Conservation (phyloP, 2,888 invertebrate genomes). For the Drosophila histrio region DNA sequence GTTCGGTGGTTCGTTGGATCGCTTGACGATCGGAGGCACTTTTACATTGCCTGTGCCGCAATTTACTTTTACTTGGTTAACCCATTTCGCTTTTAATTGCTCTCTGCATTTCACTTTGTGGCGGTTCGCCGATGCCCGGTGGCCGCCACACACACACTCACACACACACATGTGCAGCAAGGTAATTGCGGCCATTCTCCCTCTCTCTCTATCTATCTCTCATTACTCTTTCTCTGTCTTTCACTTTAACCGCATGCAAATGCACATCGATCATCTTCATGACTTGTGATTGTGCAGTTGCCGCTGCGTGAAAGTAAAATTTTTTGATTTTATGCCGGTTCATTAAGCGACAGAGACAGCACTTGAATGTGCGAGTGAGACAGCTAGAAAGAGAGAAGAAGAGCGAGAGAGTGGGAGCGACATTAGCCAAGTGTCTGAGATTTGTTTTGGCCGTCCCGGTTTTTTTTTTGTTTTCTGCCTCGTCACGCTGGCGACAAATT, state of each 20-base stretch:
- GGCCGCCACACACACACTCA: neutral
- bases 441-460: constrained; percentile 27
- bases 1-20: neutral
- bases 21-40: constrained; percentile 17
- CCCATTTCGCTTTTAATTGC: constrained; percentile 70
- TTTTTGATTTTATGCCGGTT: constrained; percentile 57
- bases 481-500: constrained; percentile 47
- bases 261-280: constrained; percentile 76
- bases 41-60: constrained; percentile 46
- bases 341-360: constrained; percentile 24
- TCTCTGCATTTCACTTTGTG: constrained; percentile 67
- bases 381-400: neutral
- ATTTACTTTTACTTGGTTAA: constrained; percentile 75
- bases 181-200: constrained; percentile 63
- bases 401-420: constrained; percentile 1
- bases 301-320: constrained; percentile 72
- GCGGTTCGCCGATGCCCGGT: constrained; percentile 27
- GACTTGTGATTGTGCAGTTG: constrained; percentile 67
- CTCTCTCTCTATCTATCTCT: constrained; percentile 6
- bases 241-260: constrained; percentile 57
- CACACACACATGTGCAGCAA: constrained; percentile 17
- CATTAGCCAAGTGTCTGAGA: constrained; percentile 21
- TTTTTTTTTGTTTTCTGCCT: constrained; percentile 9
- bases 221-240: neutral
- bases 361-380: neutral